Base-by-base conservation (phyloP, 1,140 invertebrate genomes). In the Drosophila parabipectinata region DNA sequence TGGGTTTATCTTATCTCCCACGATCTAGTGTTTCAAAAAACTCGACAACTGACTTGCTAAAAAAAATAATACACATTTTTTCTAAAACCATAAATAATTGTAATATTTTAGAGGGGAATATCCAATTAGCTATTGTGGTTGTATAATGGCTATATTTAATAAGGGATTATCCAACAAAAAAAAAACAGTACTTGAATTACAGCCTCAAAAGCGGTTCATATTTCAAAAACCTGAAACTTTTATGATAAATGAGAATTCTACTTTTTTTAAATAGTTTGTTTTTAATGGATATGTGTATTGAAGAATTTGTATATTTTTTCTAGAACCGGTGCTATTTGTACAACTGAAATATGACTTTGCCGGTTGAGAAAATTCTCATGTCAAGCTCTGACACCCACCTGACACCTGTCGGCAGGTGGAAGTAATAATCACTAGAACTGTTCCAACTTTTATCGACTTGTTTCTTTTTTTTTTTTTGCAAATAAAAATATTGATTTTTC, bases 1-100 rank as follows among this genome's bases (percentile, higher is more conserved):
- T 24, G 12, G 28, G 30, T 51, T 24, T 51, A 66, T 63, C 62
- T 66, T 66, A 62, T 66, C 63, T n/a, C 45, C 3, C n/a, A 32
- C 45, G 34, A 66, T 64, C 62, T 12, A 4, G 5, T 14, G 44
- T 30, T 32, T 30, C 12, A 21, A 15, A 15, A 18, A 18, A 3
- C 21, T 21, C 21, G 21, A 41, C 37, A 15, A 26, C 28, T 47
- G 56, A 47, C 41, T 61, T 48, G 44, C 26, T 28, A 28, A 28
- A 28, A 28, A 10, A 12, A 21, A 21, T 28, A 45, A 0, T 6
- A 21, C 21, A 21, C 21, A 8, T 10, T 12, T 37, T 12, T 37
- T n/a, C 12, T 8, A 4, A 37, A 37, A 37, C 34, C 34, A 37
- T 37, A 37, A 37, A 37, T 37, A 12, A 37, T 12, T 37, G 10